Evolutionary conservation across 1,140 invertebrate species (phyloP), one percentile per base, ranked within the genome.

Genomic region (Drosophila yakuba): DNA sequence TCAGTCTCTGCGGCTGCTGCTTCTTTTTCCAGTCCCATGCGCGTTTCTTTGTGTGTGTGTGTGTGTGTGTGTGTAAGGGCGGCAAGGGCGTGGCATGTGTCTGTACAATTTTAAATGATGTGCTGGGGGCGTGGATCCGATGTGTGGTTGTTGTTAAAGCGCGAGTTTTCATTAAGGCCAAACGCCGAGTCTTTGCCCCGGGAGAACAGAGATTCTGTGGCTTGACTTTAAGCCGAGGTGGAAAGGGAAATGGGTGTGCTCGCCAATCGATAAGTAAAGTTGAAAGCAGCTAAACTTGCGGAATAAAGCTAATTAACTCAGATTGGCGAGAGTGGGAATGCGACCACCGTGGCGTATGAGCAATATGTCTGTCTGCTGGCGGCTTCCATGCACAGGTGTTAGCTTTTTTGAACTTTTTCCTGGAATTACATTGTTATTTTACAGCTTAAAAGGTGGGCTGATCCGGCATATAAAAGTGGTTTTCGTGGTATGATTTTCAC

Each of bases 61-160:
- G 69, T 41, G 45, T 43, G 48, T 35, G 54, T 38, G 58, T 52
- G 60, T 51, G 39, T 20, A 20, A 20, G 47, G 28, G 32, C 41
- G 4, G n/a, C 11, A 43, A 20, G 47, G 44, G 38, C 56, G 62
- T 64, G 47, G 74, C 58, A 68, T 54, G 80, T 81, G 58, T 80
- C 82, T 86, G 76, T 82, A 78, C 52, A 86, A 81, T 74, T 74
- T 85, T 86, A 86, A 88, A 82, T 88, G 83, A 82, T 85, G 88
- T 78, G 64, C 58, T 17, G 39, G 32, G 39, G 55, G 20, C 52
- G 38, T 75, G 55, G 56, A 28, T 14, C 43, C 43, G 48, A 35
- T 41, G 56, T 56, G 28, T 43, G 66, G 60, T 25, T 64, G 17
- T 36, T 50, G 25, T 20, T 64, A 15, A 20, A 44, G 47, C 45